phyloP scores from a whole-genome alignment of 2,888 invertebrate genomes.

The Melipona bicolor region DNA sequence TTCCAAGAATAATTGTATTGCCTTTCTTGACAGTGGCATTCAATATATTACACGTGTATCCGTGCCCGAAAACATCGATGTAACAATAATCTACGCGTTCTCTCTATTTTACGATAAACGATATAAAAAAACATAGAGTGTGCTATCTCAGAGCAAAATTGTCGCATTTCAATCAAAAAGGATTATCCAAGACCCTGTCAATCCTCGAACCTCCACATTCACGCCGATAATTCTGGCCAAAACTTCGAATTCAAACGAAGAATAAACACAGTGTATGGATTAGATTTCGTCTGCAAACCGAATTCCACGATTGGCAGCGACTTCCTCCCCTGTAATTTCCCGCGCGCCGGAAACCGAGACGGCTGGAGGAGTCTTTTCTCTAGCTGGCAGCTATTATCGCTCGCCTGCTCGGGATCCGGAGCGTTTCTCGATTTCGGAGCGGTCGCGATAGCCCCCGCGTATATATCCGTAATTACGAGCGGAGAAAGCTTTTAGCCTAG shows the following conservation, averaged over 20 bases:
- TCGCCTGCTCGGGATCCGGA: slow-evolving; percentile 59
- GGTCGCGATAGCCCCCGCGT: slow-evolving; percentile 56
- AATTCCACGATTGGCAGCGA: slow-evolving; percentile 1
- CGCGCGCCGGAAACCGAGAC: background rate
- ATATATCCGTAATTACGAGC: slow-evolving; percentile 79
- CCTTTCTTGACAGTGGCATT: too few species aligned
- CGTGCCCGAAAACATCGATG: too few species aligned
- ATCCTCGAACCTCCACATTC: background rate
- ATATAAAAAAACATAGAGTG: too few species aligned
- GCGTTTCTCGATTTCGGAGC: slow-evolving; percentile 72
- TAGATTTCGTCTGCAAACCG: background rate
- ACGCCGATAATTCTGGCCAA: background rate
- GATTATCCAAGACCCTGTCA: background rate
- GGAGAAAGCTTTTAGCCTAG: slow-evolving; percentile 80
- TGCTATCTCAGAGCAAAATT: background rate
- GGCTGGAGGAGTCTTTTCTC: background rate
- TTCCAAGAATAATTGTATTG: too few species aligned
- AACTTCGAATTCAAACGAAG: background rate
- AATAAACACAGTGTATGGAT: background rate
- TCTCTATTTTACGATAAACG: too few species aligned
- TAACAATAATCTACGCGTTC: too few species aligned
- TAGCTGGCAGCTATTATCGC: slow-evolving; percentile 65
- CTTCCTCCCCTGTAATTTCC: slow-evolving; percentile 34
- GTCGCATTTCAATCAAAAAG: background rate
- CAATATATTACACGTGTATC: too few species aligned